Evolutionary conservation across 2,113 vertebrate genomes (phyloP), one percentile per base, ranked within the genome.

Genomic region (Gadus chalcogrammus): DNA sequence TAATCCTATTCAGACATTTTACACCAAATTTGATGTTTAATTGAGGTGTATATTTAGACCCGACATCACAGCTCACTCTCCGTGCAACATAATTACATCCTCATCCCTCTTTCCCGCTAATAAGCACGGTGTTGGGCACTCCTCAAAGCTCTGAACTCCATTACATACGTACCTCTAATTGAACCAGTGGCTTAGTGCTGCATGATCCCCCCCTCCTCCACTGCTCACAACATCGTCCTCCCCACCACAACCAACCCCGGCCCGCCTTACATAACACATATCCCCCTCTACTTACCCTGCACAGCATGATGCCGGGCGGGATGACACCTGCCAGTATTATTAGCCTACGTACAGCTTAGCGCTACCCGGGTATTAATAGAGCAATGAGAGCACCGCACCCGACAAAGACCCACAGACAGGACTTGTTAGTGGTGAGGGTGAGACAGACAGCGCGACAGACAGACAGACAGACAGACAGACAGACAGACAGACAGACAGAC

Each of bases 291-390:
- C 59, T 71, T 67, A 67, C 52, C 38, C 35, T 16, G 69, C 73
- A 64, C 53, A 22, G 5, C 31, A 5, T 35, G 28, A 38, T 16
- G 62, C 67, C 15, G 69, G 60, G 73, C 59, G 66, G 69, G 77
- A 75, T 48, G 77, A 78, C 79, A 84, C 73, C 79, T 75, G 75
- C 64, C 75, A 78, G 71, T 4, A 28, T 61, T 73, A 20, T 61
- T 73, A 20, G 70, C 67, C 79, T 42, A 80, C 69, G 80, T 56
- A 73, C 55, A 53, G 76, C 71, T 84, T 64, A 70, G 67, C 71
- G 70, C 65, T 31, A 55, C 18, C 11, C 1, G 0, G 11, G 63
- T 83, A 85, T 85, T 83, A 80, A 87, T 79, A 85, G 80, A 81
- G 67, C 63, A 13, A 42, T 64, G 61, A 72, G 70, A 52, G 70